Conservation (phyloP, 2,888 invertebrate species). For the Nymphalis c-album region DNA sequence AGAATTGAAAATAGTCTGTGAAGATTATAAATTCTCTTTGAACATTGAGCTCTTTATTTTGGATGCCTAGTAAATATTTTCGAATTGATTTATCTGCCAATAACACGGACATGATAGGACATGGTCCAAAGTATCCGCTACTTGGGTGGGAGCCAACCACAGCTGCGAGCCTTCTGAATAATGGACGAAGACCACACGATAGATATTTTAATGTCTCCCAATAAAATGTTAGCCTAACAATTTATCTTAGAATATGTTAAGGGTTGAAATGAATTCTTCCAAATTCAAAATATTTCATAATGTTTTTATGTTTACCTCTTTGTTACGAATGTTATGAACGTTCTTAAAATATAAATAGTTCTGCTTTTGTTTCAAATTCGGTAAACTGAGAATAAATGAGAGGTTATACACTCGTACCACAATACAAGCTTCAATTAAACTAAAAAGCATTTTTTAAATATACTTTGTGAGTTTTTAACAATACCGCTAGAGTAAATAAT, state of each 20-base stretch:
- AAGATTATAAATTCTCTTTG: neutral
- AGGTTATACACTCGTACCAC: neutral
- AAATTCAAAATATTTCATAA: slow-evolving; percentile 15
- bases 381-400: no score
- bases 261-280: slow-evolving; percentile 18
- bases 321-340: neutral
- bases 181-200: slow-evolving; percentile 37
- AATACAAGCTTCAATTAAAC: neutral
- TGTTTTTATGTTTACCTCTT: neutral
- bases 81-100: slow-evolving; percentile 10
- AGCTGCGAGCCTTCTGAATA: slow-evolving; percentile 38
- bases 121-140: slow-evolving; percentile 33
- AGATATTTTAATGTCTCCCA: slow-evolving; percentile 37
- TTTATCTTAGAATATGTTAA: slow-evolving; percentile 36
- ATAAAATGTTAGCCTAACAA: slow-evolving; percentile 36
- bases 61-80: neutral
- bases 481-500: neutral
- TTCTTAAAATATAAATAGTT: neutral
- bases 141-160: slow-evolving; percentile 37
- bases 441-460: neutral
- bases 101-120: slow-evolving; percentile 24
- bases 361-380: neutral
- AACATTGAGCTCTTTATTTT: neutral
- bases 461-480: neutral
- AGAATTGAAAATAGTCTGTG: no score